Evolutionary conservation across 2,888 invertebrate species (phyloP).

Genomic region (Petrophora chlorosata): DNA sequence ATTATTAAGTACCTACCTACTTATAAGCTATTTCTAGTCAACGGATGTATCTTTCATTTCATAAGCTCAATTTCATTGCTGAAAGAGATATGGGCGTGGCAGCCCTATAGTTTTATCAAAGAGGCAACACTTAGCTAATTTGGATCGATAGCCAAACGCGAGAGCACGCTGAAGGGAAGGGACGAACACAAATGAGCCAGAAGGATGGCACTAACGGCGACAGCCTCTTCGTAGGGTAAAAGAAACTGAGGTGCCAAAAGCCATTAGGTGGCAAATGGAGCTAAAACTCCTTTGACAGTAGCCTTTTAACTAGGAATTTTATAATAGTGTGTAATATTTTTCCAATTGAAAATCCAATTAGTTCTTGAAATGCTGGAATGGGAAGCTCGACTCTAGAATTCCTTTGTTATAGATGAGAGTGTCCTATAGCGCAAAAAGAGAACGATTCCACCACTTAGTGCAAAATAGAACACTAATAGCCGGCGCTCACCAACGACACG

Average conservation of each 20-base stretch:
- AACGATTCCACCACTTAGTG: no score
- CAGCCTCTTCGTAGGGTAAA: conserved; percentile 25
- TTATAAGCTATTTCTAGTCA: no score
- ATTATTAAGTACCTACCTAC: no score
- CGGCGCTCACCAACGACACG: no score
- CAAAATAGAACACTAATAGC: no score
- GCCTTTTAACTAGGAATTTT: conserved; percentile 20
- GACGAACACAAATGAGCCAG: conserved; percentile 26
- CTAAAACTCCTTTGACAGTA: conserved; percentile 22
- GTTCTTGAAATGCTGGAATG: conserved; percentile 9
- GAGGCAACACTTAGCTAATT: conserved; percentile 33
- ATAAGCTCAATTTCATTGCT: conserved; percentile 17
- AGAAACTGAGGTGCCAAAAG: conserved; percentile 24
- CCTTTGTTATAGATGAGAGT: conserved; percentile 7
- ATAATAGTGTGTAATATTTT: conserved; percentile 15
- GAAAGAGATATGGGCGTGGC: conserved; percentile 19
- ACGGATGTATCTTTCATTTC: no score
- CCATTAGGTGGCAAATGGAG: conserved; percentile 21
- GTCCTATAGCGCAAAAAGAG: conserved; percentile 1
- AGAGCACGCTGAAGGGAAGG: conserved; percentile 16
- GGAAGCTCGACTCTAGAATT: conserved; percentile 6
- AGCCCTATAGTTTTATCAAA: conserved; percentile 2
- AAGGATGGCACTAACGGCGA: conserved; percentile 24
- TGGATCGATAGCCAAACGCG: conserved; percentile 26
- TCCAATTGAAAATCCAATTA: conserved; percentile 18